Evolutionary conservation across 2,113 vertebrate species (phyloP).

Genomic region (Vidua macroura): DNA sequence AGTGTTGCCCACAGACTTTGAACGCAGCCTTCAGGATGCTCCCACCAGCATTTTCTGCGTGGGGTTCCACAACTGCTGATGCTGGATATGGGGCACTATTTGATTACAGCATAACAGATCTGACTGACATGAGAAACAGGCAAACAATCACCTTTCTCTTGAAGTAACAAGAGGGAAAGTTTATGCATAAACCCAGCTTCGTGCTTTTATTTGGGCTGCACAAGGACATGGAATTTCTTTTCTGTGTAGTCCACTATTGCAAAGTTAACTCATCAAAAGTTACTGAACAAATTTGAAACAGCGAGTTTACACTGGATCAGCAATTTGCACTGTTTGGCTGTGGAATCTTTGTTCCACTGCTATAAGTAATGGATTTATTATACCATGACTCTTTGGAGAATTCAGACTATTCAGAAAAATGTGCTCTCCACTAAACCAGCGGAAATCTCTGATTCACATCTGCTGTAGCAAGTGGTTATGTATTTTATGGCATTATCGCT

Average conservation of each 20-base stretch:
- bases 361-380: slow-evolving; percentile 29
- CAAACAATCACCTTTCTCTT: background rate
- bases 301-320: background rate
- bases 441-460: background rate
- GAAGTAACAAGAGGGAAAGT: background rate
- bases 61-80: background rate
- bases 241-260: background rate
- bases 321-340: background rate
- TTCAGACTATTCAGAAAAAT: background rate
- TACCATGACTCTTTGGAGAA: background rate
- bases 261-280: background rate
- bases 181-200: background rate
- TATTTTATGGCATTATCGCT: background rate
- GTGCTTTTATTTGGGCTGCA: background rate
- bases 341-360: slow-evolving; percentile 10
- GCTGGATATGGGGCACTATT: background rate
- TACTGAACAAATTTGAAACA: slow-evolving; percentile 12
- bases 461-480: background rate
- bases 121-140: background rate
- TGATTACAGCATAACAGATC: rapidly evolving
- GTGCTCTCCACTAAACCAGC: background rate
- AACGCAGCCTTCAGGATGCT: background rate
- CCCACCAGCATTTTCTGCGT: background rate
- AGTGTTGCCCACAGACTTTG: background rate
- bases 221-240: background rate